Base-by-base conservation (phyloP, 2,113 vertebrate genomes). In the Pterocles burchelli region DNA sequence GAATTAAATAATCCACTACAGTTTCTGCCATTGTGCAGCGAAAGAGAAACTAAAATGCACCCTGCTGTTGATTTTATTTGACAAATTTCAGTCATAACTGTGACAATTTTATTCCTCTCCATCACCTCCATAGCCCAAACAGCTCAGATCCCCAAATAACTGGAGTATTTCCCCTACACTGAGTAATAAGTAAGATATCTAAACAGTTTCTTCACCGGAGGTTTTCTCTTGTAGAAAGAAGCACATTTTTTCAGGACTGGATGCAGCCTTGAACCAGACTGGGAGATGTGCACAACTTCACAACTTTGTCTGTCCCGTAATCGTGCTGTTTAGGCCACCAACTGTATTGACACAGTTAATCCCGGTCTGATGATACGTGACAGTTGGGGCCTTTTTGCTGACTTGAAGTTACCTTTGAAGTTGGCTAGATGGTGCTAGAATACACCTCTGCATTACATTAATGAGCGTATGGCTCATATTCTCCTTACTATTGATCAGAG, bases 381-480 rank as follows among this genome's bases (percentile, higher is more conserved):
- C 48, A 61, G 6, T 1, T 19, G 7, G 13, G n/a, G n/a, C 31
- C 17, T 26, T 12, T 67, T 88, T 78, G 52, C 68, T 85, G 41
- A 57, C 25, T 67, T 87, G 83, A 85, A 91, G 70, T 90, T 94
- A 62, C 85, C 54, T 78, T 58, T 90, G 46, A 87, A 61, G n/a
- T 43, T 62, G 54, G 52, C 86, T 96, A 96, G 92, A 45, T 90
- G 88, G 95, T 79, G 85, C 92, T 92, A 93, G 68, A 87, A 72
- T 36, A 85, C 0, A 2, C 36, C 54, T 45, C 25, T 86, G 25
- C 2, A 0, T 62, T 9, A 6, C 14, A 17, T 52, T 81, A 52
- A n/a, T 0, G 2, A 77, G 43, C 45, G 33, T 12, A 11, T 25
- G 68, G 65, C 55, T 89, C 68, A 21, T 68, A 33, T 46, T 84